Conservation (phyloP, 2,797 vertebrate species). For the Alcedo quadribrachys region DNA sequence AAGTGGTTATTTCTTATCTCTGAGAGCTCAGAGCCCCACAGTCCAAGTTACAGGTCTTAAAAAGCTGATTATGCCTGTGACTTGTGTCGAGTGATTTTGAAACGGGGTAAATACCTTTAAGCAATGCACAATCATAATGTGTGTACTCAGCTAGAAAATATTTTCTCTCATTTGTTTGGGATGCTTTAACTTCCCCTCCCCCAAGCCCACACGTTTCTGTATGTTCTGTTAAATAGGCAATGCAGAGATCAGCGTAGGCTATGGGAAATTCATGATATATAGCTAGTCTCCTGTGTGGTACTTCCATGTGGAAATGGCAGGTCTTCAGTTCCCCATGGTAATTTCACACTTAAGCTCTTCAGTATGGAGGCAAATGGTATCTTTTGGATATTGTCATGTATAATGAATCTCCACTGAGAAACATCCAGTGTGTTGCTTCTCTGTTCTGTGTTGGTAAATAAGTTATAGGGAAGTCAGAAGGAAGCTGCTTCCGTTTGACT, state of each 20-base stretch:
- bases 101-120: slow-evolving; percentile 23
- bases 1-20: slow-evolving; percentile 59
- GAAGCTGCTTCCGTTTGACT: background rate
- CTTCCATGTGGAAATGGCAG: slow-evolving; percentile 12
- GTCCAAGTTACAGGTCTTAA: slow-evolving; percentile 33
- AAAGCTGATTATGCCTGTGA: slow-evolving; percentile 41
- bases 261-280: background rate
- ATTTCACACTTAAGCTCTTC: slow-evolving; percentile 23
- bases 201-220: background rate
- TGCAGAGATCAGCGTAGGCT: background rate
- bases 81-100: slow-evolving; percentile 45
- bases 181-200: background rate
- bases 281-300: background rate
- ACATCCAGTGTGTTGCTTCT: background rate
- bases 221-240: background rate
- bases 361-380: background rate
- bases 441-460: background rate
- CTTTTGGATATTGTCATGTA: background rate
- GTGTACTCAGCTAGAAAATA: slow-evolving; percentile 41
- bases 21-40: slow-evolving; percentile 24
- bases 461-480: background rate
- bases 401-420: background rate
- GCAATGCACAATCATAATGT: background rate
- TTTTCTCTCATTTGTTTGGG: slow-evolving; percentile 23
- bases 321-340: slow-evolving; percentile 1